A percentile compares a stretch with the other conserved stretches of the same genome.
phyloP scores from a whole-genome alignment of 2,113 vertebrate genomes.

The Eclectus roratus region DNA sequence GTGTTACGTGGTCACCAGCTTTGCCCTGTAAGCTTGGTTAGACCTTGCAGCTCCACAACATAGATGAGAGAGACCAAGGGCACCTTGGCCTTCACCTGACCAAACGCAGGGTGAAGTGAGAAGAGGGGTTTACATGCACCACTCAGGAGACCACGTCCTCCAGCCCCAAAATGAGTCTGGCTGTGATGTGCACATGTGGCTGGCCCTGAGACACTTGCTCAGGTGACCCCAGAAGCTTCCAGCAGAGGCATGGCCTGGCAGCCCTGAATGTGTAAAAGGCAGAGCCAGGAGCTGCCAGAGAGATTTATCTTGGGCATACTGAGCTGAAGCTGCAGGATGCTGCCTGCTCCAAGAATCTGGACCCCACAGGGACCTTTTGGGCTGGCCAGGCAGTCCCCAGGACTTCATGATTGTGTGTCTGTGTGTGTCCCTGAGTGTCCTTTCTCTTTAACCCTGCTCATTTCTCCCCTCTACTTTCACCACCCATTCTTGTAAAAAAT shows the following conservation, averaged over 20 bases:
- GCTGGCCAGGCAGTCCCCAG: not conserved
- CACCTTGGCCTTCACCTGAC: not conserved
- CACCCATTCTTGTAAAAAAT: not conserved
- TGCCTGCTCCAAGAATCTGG: not conserved
- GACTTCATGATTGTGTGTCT: not conserved
- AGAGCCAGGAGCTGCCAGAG: not conserved
- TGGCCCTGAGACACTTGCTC: not conserved
- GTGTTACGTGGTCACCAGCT: not conserved
- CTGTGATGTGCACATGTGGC: not conserved
- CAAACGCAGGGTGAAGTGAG: not conserved
- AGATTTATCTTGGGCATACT: not conserved
- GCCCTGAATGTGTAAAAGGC: not conserved
- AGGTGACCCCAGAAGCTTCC: not conserved
- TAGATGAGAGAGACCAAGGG: not conserved
- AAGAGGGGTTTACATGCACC: not conserved
- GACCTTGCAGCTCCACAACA: not conserved
- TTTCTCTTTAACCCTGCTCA: not conserved
- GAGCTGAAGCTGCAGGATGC: not conserved
- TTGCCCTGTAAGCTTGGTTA: not conserved
- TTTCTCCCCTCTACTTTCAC: not conserved
- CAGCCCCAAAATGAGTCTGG: not conserved
- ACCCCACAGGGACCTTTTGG: not conserved
- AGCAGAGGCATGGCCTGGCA: not conserved
- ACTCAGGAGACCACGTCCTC: rapidly evolving
- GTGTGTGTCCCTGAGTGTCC: not conserved